Evolutionary conservation across 1,140 invertebrate species (phyloP).

Genomic region (Nixonia krombeini): DNA sequence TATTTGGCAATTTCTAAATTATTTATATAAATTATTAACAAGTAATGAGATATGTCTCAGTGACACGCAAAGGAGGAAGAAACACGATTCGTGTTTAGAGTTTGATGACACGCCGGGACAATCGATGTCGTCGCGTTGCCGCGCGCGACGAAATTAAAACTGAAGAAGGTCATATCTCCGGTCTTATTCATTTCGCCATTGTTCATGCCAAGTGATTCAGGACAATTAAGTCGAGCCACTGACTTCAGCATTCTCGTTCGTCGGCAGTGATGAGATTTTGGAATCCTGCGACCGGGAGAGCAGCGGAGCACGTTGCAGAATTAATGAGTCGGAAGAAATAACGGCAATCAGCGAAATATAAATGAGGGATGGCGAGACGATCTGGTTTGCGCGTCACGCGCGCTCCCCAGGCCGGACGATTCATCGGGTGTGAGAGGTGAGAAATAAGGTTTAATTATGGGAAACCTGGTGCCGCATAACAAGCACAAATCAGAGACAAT

Average conservation of each 20-base stretch:
- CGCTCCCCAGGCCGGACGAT: slow-evolving; percentile 30
- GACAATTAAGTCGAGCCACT: slow-evolving; percentile 38
- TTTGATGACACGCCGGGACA: background rate
- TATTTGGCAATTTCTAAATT: no score
- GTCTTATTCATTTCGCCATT: slow-evolving; percentile 15
- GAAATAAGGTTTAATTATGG: slow-evolving; percentile 64
- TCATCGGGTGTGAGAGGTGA: slow-evolving; percentile 49
- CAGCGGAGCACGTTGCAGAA: slow-evolving; percentile 39
- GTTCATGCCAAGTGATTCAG: slow-evolving; percentile 23
- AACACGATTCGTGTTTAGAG: no score
- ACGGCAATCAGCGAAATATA: slow-evolving; percentile 71
- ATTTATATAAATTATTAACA: no score
- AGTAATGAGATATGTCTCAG: no score
- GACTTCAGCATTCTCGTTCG: slow-evolving; percentile 23
- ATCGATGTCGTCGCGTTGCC: background rate
- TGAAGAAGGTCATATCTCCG: background rate
- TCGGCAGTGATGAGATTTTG: slow-evolving; percentile 30
- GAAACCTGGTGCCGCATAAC: slow-evolving; percentile 53
- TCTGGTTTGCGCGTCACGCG: slow-evolving; percentile 65
- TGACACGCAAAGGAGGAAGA: no score
- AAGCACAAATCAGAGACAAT: slow-evolving; percentile 55
- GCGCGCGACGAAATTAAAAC: background rate
- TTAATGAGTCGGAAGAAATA: slow-evolving; percentile 71
- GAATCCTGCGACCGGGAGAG: slow-evolving; percentile 30
- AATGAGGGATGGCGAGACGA: slow-evolving; percentile 60